Conservation (phyloP, 1,140 invertebrate species). For the Drosophila dunni region DNA sequence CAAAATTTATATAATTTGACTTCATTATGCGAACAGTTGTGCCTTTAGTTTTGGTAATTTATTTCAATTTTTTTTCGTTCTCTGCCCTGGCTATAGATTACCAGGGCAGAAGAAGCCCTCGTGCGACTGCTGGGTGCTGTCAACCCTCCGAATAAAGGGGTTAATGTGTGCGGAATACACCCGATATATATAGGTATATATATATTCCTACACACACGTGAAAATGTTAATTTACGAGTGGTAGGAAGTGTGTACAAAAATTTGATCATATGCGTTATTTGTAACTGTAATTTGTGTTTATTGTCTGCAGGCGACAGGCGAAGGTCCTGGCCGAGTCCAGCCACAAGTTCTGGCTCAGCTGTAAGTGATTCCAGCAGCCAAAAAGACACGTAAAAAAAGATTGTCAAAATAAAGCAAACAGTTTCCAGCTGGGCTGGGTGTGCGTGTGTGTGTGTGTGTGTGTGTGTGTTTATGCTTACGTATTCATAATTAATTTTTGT, state of each 20-base stretch:
- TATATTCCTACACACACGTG: background rate
- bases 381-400: conserved; percentile 44
- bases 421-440: conserved; percentile 22
- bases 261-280: conserved; percentile 60
- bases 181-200: no score
- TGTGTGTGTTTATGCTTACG: conserved; percentile 42
- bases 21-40: conserved; percentile 84
- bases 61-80: conserved; percentile 73
- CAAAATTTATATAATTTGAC: conserved; percentile 68
- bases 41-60: conserved; percentile 84
- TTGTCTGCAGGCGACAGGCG: conserved; percentile 45
- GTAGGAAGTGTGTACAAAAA: conserved; percentile 39
- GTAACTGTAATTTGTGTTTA: conserved; percentile 74
- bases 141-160: conserved; percentile 38
- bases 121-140: background rate
- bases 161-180: conserved; percentile 20
- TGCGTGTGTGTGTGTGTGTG: conserved; percentile 20
- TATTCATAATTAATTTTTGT: conserved; percentile 82
- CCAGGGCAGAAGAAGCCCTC: background rate
- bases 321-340: background rate
- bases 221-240: conserved; percentile 50
- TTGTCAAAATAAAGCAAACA: conserved; percentile 59
- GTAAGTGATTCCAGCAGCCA: background rate
- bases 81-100: conserved; percentile 44
- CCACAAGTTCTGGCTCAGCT: background rate